A percentile compares a stretch with the other conserved stretches of the same genome.
These are phyloP conservation scores for Thera britannica DNA, from an alignment of 2,888 invertebrate genomes.

Conservation along the genomic window DNA sequence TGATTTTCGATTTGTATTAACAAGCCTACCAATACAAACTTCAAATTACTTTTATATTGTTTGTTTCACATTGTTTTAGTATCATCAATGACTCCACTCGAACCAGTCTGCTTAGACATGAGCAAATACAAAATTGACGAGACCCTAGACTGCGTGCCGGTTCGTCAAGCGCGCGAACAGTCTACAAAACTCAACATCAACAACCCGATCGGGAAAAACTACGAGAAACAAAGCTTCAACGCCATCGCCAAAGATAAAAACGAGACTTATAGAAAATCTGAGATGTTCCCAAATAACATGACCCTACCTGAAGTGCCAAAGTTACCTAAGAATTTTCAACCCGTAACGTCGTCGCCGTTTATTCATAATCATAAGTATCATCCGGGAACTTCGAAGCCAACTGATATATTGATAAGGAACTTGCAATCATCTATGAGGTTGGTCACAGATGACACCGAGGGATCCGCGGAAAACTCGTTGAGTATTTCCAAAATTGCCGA, in stretches of 20 bases:
- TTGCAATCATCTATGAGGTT: slow-evolving; percentile 58
- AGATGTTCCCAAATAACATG: slow-evolving; percentile 5
- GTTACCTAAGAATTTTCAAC: slow-evolving; percentile 40
- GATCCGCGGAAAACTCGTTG: slow-evolving; percentile 62
- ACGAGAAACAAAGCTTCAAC: slow-evolving; percentile 40
- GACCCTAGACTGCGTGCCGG: slow-evolving; percentile 70
- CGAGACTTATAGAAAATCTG: slow-evolving; percentile 25
- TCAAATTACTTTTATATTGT: too few relatives aligned
- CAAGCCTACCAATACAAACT: too few relatives aligned
- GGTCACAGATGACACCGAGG: slow-evolving; percentile 57
- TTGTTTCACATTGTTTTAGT: slow-evolving; percentile 45
- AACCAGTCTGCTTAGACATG: slow-evolving; percentile 43
- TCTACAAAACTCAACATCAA: slow-evolving; percentile 47
- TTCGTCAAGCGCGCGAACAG: slow-evolving; percentile 61
- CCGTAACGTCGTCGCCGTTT: slow-evolving; percentile 35
- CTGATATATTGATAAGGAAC: slow-evolving; percentile 62
- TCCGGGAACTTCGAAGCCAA: slow-evolving; percentile 46
- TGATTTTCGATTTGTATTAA: too few relatives aligned
- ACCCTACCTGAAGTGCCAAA: slow-evolving; percentile 21
- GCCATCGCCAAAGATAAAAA: slow-evolving; percentile 20
- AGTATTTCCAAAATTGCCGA: slow-evolving; percentile 77
- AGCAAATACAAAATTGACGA: slow-evolving; percentile 60
- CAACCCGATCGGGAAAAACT: slow-evolving; percentile 38
- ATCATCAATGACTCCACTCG: slow-evolving; percentile 45
- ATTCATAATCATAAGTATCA: slow-evolving; percentile 24